A percentile compares a stretch with the other conserved stretches of the same genome.
phyloP scores from a whole-genome alignment of 2,888 invertebrate genomes.

The Ophion ellenae region DNA sequence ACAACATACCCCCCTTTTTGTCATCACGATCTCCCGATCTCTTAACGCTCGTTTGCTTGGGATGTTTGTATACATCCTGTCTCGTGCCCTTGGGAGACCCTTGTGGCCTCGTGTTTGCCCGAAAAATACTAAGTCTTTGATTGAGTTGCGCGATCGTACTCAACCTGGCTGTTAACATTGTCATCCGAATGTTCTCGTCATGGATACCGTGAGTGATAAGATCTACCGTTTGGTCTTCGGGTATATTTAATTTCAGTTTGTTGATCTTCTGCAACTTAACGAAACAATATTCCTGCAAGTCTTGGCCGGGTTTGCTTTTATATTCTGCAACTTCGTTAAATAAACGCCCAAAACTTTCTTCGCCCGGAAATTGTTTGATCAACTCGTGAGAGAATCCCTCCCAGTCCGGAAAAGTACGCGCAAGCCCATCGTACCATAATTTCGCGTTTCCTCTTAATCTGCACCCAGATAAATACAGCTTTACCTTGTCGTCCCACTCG shows the following conservation, averaged over 20 bases:
- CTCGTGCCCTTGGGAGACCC: slow-evolving; percentile 1
- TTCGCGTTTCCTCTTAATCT: background rate
- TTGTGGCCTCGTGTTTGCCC: background rate
- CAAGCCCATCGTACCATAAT: slow-evolving; percentile 25
- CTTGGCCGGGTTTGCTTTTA: slow-evolving; percentile 47
- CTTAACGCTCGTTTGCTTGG: background rate
- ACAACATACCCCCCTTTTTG: background rate
- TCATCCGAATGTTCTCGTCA: background rate
- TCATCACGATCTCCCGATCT: slow-evolving; percentile 6
- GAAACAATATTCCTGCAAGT: slow-evolving; percentile 42
- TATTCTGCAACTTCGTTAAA: slow-evolving; percentile 36
- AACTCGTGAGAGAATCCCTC: slow-evolving; percentile 11
- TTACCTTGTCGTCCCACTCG: slow-evolving; percentile 19
- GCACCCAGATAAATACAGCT: slow-evolving; percentile 1
- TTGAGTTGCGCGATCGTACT: slow-evolving; percentile 27
- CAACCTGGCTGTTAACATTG: slow-evolving; percentile 2
- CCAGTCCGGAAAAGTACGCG: slow-evolving; percentile 1
- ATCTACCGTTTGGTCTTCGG: slow-evolving; percentile 5
- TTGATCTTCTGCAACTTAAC: slow-evolving; percentile 54
- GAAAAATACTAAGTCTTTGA: slow-evolving; percentile 46
- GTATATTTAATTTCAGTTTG: slow-evolving; percentile 35
- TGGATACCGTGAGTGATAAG: slow-evolving; percentile 10
- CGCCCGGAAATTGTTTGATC: slow-evolving; percentile 26
- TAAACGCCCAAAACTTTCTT: slow-evolving; percentile 33
- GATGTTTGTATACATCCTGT: background rate